These are phyloP conservation scores for Polyploca ridens DNA, from an alignment of 2,888 invertebrate genomes.

Conservation along the genomic window DNA sequence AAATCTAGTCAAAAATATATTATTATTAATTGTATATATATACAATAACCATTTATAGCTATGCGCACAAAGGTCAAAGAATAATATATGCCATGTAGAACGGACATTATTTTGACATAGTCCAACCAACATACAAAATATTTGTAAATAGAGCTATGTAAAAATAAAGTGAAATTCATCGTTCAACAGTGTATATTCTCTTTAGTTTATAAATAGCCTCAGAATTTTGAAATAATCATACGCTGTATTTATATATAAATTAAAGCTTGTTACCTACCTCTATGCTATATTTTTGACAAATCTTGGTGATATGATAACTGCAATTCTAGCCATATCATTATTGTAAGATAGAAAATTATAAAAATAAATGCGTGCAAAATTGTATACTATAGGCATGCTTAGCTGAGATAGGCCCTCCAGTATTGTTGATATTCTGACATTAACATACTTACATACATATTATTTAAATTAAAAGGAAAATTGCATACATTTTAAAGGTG, in stretches of 20 bases:
- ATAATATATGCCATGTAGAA: background rate
- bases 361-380: background rate
- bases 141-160: too few relatives aligned
- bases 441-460: too few relatives aligned
- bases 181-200: background rate
- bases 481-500: too few relatives aligned
- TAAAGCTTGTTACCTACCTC: background rate
- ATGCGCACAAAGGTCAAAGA: background rate
- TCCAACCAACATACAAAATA: background rate
- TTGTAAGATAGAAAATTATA: background rate
- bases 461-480: too few relatives aligned
- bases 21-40: background rate
- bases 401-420: too few relatives aligned
- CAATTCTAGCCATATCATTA: background rate
- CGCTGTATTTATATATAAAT: background rate
- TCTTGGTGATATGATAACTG: conserved; percentile 1
- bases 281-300: conserved; percentile 7
- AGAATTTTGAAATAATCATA: background rate
- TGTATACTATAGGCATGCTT: background rate
- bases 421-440: too few relatives aligned
- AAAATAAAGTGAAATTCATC: too few relatives aligned
- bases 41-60: background rate
- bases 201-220: background rate
- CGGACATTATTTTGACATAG: background rate
- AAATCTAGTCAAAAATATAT: conserved; percentile 23